Conservation (phyloP, 1,140 invertebrate species). For the Caerostris extrusa region DNA sequence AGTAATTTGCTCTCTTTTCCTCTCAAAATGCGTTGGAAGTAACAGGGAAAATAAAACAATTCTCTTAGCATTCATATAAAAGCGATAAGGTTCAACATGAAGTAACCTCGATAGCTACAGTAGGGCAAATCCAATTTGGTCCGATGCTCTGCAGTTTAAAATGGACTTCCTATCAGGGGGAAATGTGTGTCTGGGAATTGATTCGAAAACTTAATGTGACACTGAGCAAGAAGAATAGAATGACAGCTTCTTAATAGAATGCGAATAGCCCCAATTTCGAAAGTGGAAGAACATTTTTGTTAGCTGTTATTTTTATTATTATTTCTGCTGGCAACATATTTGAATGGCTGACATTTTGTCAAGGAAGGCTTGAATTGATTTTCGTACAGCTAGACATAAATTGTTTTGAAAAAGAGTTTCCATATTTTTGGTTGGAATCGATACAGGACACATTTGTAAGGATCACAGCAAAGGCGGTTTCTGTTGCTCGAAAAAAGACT, state of each 20-base stretch:
- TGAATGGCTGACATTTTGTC: not conserved
- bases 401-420: not conserved
- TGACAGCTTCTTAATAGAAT: not conserved
- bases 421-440: not conserved
- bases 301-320: not conserved
- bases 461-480: not conserved
- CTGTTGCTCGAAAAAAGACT: not conserved
- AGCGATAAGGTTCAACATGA: not conserved
- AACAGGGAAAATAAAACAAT: not conserved
- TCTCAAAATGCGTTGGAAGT: too few species aligned
- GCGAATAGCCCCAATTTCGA: not conserved
- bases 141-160: not conserved
- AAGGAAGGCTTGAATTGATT: not conserved
- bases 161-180: not conserved
- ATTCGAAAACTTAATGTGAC: not conserved
- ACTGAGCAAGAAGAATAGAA: not conserved
- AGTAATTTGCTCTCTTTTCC: too few species aligned
- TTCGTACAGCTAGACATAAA: not conserved
- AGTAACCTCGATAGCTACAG: not conserved
- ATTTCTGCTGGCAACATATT: not conserved
- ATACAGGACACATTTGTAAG: not conserved
- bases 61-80: not conserved
- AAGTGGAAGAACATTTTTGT: not conserved
- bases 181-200: not conserved
- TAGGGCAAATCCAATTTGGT: not conserved